Conservation (phyloP, 1,140 invertebrate species). For the Rhizoglyphus robini region DNA sequence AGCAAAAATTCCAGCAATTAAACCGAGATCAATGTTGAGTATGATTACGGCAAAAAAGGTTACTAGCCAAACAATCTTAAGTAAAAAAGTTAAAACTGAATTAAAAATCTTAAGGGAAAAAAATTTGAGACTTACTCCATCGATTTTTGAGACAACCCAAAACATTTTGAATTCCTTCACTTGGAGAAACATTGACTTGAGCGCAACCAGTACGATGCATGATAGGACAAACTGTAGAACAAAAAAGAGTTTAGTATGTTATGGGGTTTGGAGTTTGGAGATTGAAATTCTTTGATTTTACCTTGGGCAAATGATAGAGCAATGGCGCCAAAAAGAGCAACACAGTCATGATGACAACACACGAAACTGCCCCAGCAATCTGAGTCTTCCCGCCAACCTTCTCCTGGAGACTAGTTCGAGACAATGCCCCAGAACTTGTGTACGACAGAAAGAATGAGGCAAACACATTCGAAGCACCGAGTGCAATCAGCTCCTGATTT, state of each 20-base stretch:
- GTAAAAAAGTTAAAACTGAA: conserved; percentile 5
- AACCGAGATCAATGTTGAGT: conserved; percentile 40
- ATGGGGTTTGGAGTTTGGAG: not conserved
- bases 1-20: conserved; percentile 39
- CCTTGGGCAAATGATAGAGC: conserved; percentile 35
- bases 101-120: not conserved
- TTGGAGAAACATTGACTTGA: conserved; percentile 38
- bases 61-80: conserved; percentile 41
- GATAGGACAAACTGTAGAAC: conserved; percentile 37
- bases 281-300: no score
- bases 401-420: conserved; percentile 37
- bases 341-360: conserved; percentile 37
- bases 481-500: conserved; percentile 44
- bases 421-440: conserved; percentile 40
- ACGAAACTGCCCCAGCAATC: conserved; percentile 38
- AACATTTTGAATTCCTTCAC: conserved; percentile 33
- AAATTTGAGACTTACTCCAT: conserved; percentile 34
- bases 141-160: conserved; percentile 35
- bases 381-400: conserved; percentile 38
- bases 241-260: not conserved
- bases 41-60: conserved; percentile 38
- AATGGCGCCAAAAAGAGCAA: conserved; percentile 38
- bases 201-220: conserved; percentile 38
- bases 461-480: conserved; percentile 37
- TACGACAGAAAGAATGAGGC: conserved; percentile 41